Base-by-base conservation (phyloP, 2,888 invertebrate species). In the Pristionchus maxplancki region DNA sequence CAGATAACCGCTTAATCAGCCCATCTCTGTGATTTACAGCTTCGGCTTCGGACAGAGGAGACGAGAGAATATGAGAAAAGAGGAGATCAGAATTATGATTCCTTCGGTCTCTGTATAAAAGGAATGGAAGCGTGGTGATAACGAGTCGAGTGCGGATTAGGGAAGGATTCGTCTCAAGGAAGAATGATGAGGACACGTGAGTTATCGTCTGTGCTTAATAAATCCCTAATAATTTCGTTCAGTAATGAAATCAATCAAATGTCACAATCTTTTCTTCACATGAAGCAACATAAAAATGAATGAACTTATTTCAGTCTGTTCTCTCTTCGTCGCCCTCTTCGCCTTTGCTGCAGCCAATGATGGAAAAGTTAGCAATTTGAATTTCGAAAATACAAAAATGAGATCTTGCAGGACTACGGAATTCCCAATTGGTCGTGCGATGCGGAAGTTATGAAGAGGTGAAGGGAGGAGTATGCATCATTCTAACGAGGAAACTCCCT, bases 371-470 rank as follows among this genome's bases (percentile, higher is more conserved):
- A 24, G 44, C 2, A 15, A n/a, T 78, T 44, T 17, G 53, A n/a
- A 48, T 64, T 28, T 85, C 1, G 9, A 13, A 53, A 83, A 62
- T 48, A n/a, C 89, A 17, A 78, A 28, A 9, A 44, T 48, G 20
- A 9, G n/a, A n/a, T 58, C 20, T 58, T n/a, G 8, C 24, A 91
- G 88, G 90, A 90, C 78, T 85, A 91, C 20, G 92, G 92, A 13
- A 90, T 89, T 87, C 92, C 92, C 2, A 90, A 90, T 86, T 92
- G 91, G 91, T 90, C 81, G 6, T 92, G 92, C 67, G 89, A 90
- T 40, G 28, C 90, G 17, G 87, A 53, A 44, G 90, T 91, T 17
- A 91, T 91, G 91, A 89, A 89, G 74, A 89, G 88, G 89, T 90
- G 1, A 71, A 74, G 31, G 50, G 13, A n/a, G 5, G 8, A 50